These are phyloP conservation scores for Epinotia bilunana DNA, from an alignment of 2,888 invertebrate species.

Conservation along the genomic window DNA sequence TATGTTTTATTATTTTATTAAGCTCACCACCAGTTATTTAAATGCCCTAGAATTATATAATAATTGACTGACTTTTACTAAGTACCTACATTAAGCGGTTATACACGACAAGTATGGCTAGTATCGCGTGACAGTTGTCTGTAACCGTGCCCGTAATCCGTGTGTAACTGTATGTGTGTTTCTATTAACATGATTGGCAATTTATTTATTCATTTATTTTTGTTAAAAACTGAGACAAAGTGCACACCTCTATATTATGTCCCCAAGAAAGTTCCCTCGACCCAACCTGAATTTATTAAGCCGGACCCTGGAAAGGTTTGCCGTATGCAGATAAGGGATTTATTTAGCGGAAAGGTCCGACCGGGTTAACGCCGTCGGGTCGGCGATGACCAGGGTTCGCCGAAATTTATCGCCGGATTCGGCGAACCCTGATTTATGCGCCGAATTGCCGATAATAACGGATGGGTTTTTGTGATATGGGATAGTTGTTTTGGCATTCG, in stretches of 20 bases:
- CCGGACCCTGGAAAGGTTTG: slow-evolving; percentile 84
- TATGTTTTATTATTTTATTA: too few species aligned
- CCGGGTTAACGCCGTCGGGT: slow-evolving; percentile 81
- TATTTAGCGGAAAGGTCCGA: slow-evolving; percentile 85
- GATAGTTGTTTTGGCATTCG: slow-evolving; percentile 50
- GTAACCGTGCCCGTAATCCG: too few species aligned
- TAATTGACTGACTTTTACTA: too few species aligned
- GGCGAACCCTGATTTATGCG: slow-evolving; percentile 81
- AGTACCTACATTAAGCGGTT: too few species aligned
- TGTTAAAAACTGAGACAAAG: too few species aligned
- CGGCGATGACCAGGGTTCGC: slow-evolving; percentile 82
- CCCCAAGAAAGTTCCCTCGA: slow-evolving; percentile 72
- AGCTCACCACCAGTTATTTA: too few species aligned
- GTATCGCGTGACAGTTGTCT: too few species aligned
- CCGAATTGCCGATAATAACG: slow-evolving; percentile 69
- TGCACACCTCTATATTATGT: slow-evolving; percentile 61
- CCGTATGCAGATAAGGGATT: slow-evolving; percentile 85
- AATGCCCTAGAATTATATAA: too few species aligned
- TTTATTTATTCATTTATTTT: too few species aligned
- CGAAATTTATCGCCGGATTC: slow-evolving; percentile 82
- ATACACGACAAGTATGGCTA: too few species aligned
- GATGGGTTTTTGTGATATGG: slow-evolving; percentile 53
- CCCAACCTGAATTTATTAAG: slow-evolving; percentile 85
- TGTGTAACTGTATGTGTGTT: too few species aligned
- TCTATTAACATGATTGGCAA: too few species aligned